Percentiles rank a stretch among this genome's conserved stretches.
These are phyloP conservation scores for Globodera ellingtonae DNA, from an alignment of 1,140 invertebrate genomes.

Conservation along the genomic window DNA sequence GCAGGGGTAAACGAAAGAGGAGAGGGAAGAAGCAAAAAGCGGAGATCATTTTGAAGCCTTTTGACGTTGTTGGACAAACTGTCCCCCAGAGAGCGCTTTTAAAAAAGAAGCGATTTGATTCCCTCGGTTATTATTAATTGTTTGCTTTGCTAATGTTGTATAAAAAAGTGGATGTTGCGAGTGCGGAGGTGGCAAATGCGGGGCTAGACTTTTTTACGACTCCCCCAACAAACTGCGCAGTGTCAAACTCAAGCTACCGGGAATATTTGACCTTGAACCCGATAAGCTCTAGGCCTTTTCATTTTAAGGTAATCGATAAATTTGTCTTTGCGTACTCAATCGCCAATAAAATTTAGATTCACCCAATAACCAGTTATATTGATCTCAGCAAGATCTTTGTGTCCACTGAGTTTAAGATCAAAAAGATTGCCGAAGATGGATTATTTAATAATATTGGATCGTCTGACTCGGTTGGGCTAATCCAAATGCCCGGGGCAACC, in stretches of 20 bases:
- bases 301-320: neutral
- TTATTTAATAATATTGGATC: neutral
- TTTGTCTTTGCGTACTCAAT: too few species aligned
- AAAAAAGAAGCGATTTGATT: neutral
- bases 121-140: neutral
- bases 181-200: neutral
- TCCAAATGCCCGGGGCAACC: neutral
- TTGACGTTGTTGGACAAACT: neutral
- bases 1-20: neutral
- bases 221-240: neutral
- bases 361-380: constrained; percentile 5
- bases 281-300: neutral
- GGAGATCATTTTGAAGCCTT: neutral
- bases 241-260: neutral
- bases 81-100: neutral
- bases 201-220: constrained; percentile 2
- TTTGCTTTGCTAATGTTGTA: neutral
- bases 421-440: neutral
- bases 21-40: neutral
- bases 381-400: constrained; percentile 7
- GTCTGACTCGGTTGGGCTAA: neutral
- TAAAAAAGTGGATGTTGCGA: constrained; percentile 13
- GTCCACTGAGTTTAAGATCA: neutral
- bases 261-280: neutral
- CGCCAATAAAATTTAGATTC: neutral